Conservation (phyloP, 2,113 vertebrate genomes). For the Strix aluco region DNA sequence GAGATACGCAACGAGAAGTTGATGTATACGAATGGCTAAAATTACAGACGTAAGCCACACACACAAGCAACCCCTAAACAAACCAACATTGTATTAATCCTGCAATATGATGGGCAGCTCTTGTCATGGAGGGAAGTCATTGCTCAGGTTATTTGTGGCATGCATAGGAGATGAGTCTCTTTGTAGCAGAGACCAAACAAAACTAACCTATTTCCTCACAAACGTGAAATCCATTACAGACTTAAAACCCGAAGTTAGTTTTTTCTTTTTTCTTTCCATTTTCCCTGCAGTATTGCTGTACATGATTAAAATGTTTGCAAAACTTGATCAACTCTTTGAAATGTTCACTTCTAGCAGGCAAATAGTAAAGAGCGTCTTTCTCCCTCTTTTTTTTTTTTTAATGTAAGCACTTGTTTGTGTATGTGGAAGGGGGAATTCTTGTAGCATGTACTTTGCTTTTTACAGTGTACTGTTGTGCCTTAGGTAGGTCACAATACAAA, state of each 20-base stretch:
- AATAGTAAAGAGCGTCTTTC: not conserved
- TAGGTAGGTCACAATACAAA: conserved; percentile 20
- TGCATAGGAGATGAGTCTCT: not conserved
- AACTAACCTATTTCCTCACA: not conserved
- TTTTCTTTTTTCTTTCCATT: not conserved
- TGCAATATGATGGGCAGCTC: not conserved
- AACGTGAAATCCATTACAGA: not conserved
- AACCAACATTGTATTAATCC: not conserved
- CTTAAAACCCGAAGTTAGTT: not conserved
- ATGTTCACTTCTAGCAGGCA: not conserved
- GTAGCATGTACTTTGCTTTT: not conserved
- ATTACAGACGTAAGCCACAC: not conserved
- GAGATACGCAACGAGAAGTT: not conserved
- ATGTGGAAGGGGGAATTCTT: not conserved
- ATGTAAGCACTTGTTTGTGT: not conserved
- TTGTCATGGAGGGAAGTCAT: not conserved
- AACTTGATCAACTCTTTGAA: conserved; percentile 27
- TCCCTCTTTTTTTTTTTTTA: not conserved
- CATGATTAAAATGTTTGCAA: not conserved
- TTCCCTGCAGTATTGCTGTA: not conserved
- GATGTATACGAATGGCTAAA: not conserved
- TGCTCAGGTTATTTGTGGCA: conserved; percentile 7
- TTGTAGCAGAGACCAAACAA: not conserved
- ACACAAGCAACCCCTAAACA: not conserved
- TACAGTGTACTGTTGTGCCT: not conserved